Evolutionary conservation across 2,797 vertebrate genomes (phyloP), one percentile per base, ranked within the genome.

Genomic region (Eleutherodactylus coqui): DNA sequence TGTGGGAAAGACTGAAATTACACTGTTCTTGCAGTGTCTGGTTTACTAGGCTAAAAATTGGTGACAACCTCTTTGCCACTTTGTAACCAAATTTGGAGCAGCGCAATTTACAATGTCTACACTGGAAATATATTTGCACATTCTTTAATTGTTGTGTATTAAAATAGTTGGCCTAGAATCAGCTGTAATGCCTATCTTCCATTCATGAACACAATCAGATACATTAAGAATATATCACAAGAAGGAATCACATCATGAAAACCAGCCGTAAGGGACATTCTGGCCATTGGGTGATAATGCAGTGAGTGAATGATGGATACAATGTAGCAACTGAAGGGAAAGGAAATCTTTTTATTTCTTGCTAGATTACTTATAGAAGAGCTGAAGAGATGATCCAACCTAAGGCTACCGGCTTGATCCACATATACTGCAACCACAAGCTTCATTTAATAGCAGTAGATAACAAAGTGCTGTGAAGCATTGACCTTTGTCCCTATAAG

Each of bases 161-260:
- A 75, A 34, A 76, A 34, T 34, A 34, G 27, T 49, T 75, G 77
- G 43, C 58, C 45, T 75, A 45, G 21, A 32, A 36, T 16, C 67
- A 75, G 16, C 34, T 82, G 73, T 87, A 83, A 83, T 75, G 29
- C 51, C 53, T 51, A 55, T 69, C 43, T 79, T 73, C 64, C 53
- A 83, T 87, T 79, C 43, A 70, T 75, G 38, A 83, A 21, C 36
- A 58, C 81, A 87, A 79, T 79, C 13, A 62, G 47, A 41, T 32
- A 45, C 75, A 84, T 84, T 84, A 84, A 87, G 84, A 75, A 87
- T 84, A 82, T 84, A 87, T 87, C 58, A 69, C 69, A 87, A 62
- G 55, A 55, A 49, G 80, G 53, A 79, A 77, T 53, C 41, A 64
- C 75, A 79, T 79, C 81, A 83, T 79, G 62, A 43, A 87, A 80